A percentile compares a stretch with the other conserved stretches of the same genome.
Evolutionary conservation across 2,888 invertebrate species (phyloP).

Genomic region (Oligia strigilis): DNA sequence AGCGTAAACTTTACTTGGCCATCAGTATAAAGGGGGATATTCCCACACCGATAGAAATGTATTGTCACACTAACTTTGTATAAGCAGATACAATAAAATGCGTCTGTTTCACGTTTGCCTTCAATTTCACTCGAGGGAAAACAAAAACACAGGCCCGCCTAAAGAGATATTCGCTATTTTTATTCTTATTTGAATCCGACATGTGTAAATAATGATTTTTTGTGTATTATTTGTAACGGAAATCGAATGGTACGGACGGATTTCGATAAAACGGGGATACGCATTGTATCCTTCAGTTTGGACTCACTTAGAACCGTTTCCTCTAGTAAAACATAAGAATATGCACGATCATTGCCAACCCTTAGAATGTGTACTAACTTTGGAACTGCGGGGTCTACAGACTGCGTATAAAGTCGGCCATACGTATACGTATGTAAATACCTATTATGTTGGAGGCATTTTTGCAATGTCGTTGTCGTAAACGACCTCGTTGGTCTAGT

Average conservation of each 20-base stretch:
- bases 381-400: conserved; percentile 18
- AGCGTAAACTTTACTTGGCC: conserved; percentile 61
- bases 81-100: conserved; percentile 73
- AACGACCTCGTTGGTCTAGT: neutral
- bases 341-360: conserved; percentile 30
- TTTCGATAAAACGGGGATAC: conserved; percentile 31
- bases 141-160: conserved; percentile 54
- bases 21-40: conserved; percentile 59
- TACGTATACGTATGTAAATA: neutral
- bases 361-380: conserved; percentile 24
- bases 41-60: conserved; percentile 64
- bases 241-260: conserved; percentile 35
- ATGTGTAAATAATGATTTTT: conserved; percentile 55
- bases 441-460: neutral
- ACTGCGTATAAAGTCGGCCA: neutral
- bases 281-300: conserved; percentile 17
- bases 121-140: conserved; percentile 68
- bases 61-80: conserved; percentile 70
- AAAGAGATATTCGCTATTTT: conserved; percentile 57
- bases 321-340: conserved; percentile 39
- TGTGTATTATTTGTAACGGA: conserved; percentile 43
- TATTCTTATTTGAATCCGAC: conserved; percentile 57
- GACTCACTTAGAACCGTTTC: conserved; percentile 31
- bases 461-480: neutral
- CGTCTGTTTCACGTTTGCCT: conserved; percentile 70